Percentiles rank a stretch among this genome's conserved stretches.
phyloP scores from a whole-genome alignment of 2,888 invertebrate genomes.

The Troides helena region DNA sequence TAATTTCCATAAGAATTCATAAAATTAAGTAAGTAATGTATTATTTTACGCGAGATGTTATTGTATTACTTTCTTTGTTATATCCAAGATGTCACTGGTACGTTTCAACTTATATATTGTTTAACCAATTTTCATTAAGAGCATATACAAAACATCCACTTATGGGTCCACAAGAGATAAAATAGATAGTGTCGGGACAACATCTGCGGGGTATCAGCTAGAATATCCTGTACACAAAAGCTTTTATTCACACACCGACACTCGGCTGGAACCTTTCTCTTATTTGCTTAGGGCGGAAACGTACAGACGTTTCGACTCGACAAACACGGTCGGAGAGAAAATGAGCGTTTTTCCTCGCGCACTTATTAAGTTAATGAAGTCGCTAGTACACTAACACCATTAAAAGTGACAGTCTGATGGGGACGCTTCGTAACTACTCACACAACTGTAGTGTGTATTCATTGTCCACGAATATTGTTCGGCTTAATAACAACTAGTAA shows the following conservation, averaged over 20 bases:
- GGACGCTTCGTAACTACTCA: background rate
- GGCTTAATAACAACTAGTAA: background rate
- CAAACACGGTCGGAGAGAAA: slow-evolving; percentile 34
- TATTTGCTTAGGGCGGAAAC: slow-evolving; percentile 38
- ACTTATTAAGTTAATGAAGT: slow-evolving; percentile 29
- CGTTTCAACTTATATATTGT: no score
- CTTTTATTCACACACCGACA: slow-evolving; percentile 12
- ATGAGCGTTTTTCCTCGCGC: slow-evolving; percentile 21
- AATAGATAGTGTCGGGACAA: no score
- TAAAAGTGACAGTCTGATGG: slow-evolving; percentile 8
- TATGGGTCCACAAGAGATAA: no score
- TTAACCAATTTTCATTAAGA: no score
- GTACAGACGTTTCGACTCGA: slow-evolving; percentile 32
- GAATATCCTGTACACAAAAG: slow-evolving; percentile 10
- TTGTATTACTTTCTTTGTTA: no score
- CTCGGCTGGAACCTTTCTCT: slow-evolving; percentile 19
- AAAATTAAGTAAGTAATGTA: no score
- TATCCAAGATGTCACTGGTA: no score
- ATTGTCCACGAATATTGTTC: background rate
- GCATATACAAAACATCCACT: background rate
- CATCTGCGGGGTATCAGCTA: no score
- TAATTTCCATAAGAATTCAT: no score
- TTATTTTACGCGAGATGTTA: no score
- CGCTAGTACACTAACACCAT: slow-evolving; percentile 15
- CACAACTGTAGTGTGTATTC: background rate